Percentiles rank a stretch among this genome's conserved stretches.
Conservation (phyloP, 2,888 invertebrate genomes). For the Eristalinus aeneus region DNA sequence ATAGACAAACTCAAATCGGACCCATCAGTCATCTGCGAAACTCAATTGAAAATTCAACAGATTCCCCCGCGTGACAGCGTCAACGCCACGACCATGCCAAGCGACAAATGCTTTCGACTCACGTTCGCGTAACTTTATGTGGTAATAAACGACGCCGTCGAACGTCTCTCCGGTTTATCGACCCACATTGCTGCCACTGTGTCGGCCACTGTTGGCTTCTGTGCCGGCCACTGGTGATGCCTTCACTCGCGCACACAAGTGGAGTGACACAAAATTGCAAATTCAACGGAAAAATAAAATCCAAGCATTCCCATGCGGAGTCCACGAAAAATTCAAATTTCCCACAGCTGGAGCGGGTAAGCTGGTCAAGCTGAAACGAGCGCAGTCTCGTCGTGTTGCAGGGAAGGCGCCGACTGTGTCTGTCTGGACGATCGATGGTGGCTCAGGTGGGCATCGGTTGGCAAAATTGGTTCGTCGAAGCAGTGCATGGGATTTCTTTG, state of each 20-base stretch:
- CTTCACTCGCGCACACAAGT: not conserved
- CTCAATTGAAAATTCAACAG: not conserved
- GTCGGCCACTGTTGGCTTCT: not conserved
- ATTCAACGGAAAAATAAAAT: not conserved
- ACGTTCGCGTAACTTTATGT: conserved; percentile 16
- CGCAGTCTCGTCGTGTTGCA: too few species aligned
- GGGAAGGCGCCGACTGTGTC: too few species aligned
- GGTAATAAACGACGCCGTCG: conserved; percentile 26
- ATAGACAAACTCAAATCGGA: not conserved
- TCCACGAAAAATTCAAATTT: not conserved
- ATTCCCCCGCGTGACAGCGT: not conserved
- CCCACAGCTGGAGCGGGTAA: not conserved
- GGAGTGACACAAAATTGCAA: not conserved
- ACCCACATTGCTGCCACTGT: conserved; percentile 36
- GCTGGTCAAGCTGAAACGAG: too few species aligned
- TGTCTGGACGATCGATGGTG: too few species aligned
- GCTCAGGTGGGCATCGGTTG: too few species aligned
- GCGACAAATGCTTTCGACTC: conserved; percentile 1
- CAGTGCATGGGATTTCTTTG: too few species aligned
- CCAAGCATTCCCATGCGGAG: not conserved
- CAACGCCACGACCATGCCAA: not conserved
- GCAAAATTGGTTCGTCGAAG: too few species aligned
- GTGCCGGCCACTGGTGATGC: conserved; percentile 10
- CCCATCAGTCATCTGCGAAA: not conserved
- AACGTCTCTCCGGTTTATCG: conserved; percentile 47